These are phyloP conservation scores for Varecia variegata DNA, from an alignment of 2,797 vertebrate species.

Conservation along the genomic window DNA sequence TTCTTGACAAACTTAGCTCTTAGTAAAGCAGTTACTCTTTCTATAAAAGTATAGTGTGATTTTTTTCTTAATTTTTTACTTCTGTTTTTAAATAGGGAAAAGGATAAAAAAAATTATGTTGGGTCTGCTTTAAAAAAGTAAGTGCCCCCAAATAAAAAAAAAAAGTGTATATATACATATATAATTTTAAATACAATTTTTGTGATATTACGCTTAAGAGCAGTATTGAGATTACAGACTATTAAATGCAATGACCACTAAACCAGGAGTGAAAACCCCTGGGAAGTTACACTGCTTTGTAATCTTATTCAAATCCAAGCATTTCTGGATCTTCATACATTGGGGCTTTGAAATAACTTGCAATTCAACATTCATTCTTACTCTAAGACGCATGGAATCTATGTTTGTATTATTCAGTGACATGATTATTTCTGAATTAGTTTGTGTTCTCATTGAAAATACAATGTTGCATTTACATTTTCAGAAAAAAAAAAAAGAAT, in stretches of 20 bases:
- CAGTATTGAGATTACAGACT: neutral
- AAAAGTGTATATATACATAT: no score
- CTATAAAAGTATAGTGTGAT: neutral
- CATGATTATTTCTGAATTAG: neutral
- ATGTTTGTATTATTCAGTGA: neutral
- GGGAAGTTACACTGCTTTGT: neutral
- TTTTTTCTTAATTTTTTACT: neutral
- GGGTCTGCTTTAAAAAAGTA: neutral
- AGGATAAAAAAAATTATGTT: neutral
- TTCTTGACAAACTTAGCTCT: constrained; percentile 62
- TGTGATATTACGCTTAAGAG: neutral
- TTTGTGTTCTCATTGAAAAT: neutral
- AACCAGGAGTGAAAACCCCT: neutral
- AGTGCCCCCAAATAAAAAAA: neutral
- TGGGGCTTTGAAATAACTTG: neutral
- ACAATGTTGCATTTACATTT: neutral
- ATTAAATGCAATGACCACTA: neutral
- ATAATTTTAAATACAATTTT: neutral
- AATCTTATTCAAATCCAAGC: neutral
- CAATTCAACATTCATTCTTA: neutral
- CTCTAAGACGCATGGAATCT: neutral
- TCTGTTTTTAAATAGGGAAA: neutral
- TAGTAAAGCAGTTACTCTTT: constrained; percentile 62
- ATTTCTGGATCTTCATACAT: neutral
- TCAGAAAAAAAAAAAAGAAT: neutral